Conservation (phyloP, 23 tunicate genomes). For the Oikopleura dioica region DNA sequence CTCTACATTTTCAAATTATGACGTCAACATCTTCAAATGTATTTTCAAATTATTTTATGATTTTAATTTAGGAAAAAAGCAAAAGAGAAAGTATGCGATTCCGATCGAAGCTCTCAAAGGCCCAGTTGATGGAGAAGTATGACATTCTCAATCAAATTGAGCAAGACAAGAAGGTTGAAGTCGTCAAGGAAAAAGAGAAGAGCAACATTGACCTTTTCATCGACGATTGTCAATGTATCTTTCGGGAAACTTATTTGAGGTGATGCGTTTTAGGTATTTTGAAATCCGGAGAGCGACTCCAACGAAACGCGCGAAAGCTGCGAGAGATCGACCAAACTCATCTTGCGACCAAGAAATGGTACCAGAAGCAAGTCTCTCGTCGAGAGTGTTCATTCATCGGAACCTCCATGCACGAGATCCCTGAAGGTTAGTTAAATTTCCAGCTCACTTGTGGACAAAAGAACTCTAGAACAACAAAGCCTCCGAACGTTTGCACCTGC, state of each 20-base stretch:
- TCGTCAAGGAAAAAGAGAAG: background rate
- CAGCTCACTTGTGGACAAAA: no score
- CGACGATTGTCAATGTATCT: background rate
- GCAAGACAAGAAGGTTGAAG: background rate
- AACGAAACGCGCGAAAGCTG: background rate
- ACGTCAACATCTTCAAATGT: no score
- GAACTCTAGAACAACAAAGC: no score
- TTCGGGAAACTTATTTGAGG: background rate
- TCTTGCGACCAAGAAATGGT: background rate
- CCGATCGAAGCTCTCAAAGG: background rate
- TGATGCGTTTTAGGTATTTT: background rate
- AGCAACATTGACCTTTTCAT: background rate
- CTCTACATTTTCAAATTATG: no score
- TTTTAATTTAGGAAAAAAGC: no score
- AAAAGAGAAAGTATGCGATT: background rate
- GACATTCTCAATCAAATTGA: background rate
- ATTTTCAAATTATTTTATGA: no score
- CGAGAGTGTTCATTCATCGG: constrained; percentile 1
- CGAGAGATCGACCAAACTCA: background rate
- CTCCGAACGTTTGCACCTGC: background rate
- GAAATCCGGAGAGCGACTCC: background rate
- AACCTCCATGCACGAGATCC: background rate
- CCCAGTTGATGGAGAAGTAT: background rate
- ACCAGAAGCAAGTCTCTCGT: background rate
- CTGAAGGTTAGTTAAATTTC: background rate